Base-by-base conservation (phyloP, 2,888 invertebrate species). In the Meteorus colon region DNA sequence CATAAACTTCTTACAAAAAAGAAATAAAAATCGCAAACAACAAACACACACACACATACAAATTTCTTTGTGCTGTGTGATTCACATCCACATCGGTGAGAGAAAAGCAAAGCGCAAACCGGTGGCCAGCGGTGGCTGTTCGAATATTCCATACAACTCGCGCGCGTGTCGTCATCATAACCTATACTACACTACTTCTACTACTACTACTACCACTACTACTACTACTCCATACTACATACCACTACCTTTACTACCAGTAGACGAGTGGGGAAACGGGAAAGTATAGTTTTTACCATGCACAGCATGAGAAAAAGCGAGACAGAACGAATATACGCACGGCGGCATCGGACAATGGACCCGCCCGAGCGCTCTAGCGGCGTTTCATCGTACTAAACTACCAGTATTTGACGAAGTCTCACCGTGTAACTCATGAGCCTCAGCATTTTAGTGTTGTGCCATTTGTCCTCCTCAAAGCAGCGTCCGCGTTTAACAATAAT, bases 291-390 rank as follows among this genome's bases (percentile, higher is more conserved):
- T 12, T 31, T 48, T 68, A 48, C 48, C 6, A 0, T 48, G 29
- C 48, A 48, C 59, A 37, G 37, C 59, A 34, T 19, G 48, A 70
- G 37, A 27, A 67, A 62, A 41, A 41, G 41, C 41, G 78, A 65
- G 63, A 55, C 5, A 37, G 68, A 41, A 29, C 2, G 72, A n/a
- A 29, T 74, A 74, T 74, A 75, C 77, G 71, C 76, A 78, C 75
- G 66, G 67, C 68, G 70, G 74, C 72, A 45, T 45, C 72, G 77
- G 80, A 82, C 82, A 81, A 82, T 81, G 82, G 82, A 82, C 78
- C 82, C 81, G 81, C 81, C 82, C 73, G 82, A 77, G 84, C 82
- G 67, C 84, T 81, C 86, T 86, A 73, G 81, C 78, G 86, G 84
- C 78, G 80, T 77, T 80, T 81, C 79, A 77, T 73, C 73, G 80